Evolutionary conservation across 1,140 invertebrate genomes (phyloP).

Genomic region (Drosophila murphyi): DNA sequence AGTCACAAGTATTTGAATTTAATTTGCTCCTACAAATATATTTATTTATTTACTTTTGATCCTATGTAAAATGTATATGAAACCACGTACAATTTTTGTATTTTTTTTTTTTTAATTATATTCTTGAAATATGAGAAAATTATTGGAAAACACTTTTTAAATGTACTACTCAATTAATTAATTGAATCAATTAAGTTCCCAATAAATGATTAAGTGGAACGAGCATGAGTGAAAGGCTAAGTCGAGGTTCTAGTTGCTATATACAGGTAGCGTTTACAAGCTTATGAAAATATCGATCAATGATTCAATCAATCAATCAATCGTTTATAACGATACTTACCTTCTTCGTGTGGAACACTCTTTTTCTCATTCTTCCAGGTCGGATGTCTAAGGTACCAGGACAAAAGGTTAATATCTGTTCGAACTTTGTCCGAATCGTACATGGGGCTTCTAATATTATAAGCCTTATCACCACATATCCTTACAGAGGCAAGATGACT

Average conservation of each 20-base stretch:
- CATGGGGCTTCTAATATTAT: constrained; percentile 88
- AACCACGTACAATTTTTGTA: neutral
- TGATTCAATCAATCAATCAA: too few species aligned
- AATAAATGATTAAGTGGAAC: constrained; percentile 10
- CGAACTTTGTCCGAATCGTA: constrained; percentile 85
- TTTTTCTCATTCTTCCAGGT: constrained; percentile 82
- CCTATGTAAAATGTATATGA: neutral
- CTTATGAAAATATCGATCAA: constrained; percentile 19
- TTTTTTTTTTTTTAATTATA: neutral
- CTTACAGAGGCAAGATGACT: constrained; percentile 91
- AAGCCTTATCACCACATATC: constrained; percentile 91
- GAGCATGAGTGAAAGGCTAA: constrained; percentile 16
- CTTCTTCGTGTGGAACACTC: constrained; percentile 61
- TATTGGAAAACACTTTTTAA: neutral
- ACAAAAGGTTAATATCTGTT: constrained; percentile 90
- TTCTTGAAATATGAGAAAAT: neutral
- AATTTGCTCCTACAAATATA: constrained; percentile 29
- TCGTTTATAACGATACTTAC: constrained; percentile 65
- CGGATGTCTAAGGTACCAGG: constrained; percentile 90
- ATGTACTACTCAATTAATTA: too few species aligned
- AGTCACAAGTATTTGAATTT: constrained; percentile 53
- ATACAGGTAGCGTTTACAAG: constrained; percentile 59
- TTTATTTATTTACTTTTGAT: neutral
- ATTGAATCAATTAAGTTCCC: neutral
- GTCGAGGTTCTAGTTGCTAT: constrained; percentile 37